Evolutionary conservation across 35 echinoderm and acorn worm species (phyloP).

Genomic region (Ophiothrix spiculata): DNA sequence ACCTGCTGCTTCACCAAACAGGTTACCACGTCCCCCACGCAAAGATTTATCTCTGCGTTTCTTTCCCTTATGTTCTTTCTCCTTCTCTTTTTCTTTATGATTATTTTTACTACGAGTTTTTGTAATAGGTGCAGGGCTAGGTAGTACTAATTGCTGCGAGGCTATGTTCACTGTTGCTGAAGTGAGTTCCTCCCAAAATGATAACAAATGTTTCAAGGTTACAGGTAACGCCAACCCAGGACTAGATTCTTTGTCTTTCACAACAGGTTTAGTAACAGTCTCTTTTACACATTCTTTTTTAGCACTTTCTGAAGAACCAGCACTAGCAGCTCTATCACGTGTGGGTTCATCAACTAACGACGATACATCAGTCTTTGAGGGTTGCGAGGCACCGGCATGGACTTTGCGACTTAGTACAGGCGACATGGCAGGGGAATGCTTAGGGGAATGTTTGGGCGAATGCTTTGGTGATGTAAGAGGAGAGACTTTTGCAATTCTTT

Average conservation of each 20-base stretch:
- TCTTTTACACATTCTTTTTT: conserved; percentile 34
- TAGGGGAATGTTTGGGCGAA: conserved; percentile 34
- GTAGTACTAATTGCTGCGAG: conserved; percentile 81
- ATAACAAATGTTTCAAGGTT: conserved; percentile 83
- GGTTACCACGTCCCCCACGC: conserved; percentile 81
- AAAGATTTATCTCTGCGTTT: conserved; percentile 83
- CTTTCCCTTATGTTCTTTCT: conserved; percentile 79
- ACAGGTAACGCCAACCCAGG: conserved; percentile 51
- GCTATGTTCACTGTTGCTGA: conserved; percentile 77
- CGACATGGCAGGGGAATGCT: conserved; percentile 10
- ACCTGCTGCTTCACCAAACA: conserved; percentile 95
- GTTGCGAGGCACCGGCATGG: not conserved
- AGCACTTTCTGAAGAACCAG: conserved; percentile 38
- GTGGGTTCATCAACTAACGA: not conserved
- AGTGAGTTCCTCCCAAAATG: conserved; percentile 89
- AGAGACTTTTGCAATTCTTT: conserved; percentile 27
- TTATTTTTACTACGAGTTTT: conserved; percentile 61
- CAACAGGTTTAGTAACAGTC: not conserved
- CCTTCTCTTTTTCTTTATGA: conserved; percentile 58
- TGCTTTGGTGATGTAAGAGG: conserved; percentile 42
- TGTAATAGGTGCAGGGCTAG: conserved; percentile 83
- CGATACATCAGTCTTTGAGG: not conserved
- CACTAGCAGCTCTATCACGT: conserved; percentile 50
- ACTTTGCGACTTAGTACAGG: not conserved
- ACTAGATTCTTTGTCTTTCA: conserved; percentile 31